These are phyloP conservation scores for Lasiurus borealis DNA, from an alignment of 2,113 vertebrate genomes.

Conservation along the genomic window DNA sequence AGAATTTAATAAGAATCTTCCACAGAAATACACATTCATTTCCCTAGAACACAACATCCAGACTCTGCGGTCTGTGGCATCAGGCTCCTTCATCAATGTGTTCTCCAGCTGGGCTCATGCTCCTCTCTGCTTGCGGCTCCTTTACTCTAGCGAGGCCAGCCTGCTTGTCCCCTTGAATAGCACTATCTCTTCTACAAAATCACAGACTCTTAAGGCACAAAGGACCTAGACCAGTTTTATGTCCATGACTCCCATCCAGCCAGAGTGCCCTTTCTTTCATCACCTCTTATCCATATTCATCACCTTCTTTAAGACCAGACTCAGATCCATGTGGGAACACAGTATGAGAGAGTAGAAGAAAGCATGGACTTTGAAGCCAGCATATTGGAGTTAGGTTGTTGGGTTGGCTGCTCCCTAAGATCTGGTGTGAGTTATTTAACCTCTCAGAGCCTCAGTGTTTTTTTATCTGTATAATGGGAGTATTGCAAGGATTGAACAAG, in stretches of 20 bases:
- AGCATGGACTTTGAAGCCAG: background rate
- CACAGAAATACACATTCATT: background rate
- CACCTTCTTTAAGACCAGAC: background rate
- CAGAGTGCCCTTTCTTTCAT: background rate
- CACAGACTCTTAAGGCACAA: background rate
- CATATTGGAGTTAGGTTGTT: background rate
- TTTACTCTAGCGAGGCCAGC: accelerated
- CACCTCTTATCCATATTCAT: background rate
- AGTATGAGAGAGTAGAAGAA: background rate
- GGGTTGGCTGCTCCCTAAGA: background rate
- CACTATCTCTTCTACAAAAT: too few relatives aligned
- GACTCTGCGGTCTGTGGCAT: background rate
- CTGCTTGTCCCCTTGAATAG: background rate
- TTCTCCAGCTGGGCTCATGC: background rate
- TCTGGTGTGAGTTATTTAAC: background rate
- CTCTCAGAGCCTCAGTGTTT: background rate
- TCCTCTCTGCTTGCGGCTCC: background rate
- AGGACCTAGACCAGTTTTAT: background rate
- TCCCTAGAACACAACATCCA: accelerated
- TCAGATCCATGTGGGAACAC: background rate
- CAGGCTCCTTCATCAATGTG: background rate
- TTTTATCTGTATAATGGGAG: background rate
- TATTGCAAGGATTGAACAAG: background rate
- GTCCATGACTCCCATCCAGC: background rate
- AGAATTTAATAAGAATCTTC: background rate